phyloP scores from a whole-genome alignment of 2,113 vertebrate species.

The Furnarius figulus region DNA sequence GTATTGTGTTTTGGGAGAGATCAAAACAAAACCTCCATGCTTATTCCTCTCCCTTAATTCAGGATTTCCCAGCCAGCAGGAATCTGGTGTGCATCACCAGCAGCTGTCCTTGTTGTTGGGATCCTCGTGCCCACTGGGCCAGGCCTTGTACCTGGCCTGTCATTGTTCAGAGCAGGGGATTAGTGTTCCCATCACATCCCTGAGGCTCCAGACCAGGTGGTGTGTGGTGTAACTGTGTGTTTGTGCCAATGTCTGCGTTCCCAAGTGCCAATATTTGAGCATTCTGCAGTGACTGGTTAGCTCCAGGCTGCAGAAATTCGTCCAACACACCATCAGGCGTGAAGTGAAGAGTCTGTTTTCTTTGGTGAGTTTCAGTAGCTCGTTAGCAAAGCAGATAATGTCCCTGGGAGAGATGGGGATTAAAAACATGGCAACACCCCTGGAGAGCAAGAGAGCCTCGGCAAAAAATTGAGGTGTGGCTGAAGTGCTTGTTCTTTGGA shows the following conservation, averaged over 20 bases:
- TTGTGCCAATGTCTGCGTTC: neutral
- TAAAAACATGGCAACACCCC: neutral
- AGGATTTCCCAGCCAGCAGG: neutral
- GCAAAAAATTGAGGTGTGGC: neutral
- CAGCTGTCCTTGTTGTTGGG: neutral
- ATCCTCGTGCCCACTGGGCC: neutral
- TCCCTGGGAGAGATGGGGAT: neutral
- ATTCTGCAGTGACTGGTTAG: neutral
- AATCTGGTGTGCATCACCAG: neutral
- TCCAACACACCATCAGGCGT: no score
- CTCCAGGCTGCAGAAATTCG: neutral
- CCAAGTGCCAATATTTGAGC: neutral
- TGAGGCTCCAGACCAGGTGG: neutral
- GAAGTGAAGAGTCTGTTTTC: neutral
- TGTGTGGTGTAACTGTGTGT: rapidly evolving
- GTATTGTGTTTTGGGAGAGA: neutral
- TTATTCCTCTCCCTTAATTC: neutral
- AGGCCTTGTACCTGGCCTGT: neutral
- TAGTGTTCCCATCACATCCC: neutral
- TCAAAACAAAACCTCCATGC: neutral
- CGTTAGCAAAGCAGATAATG: neutral
- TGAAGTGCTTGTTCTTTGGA: neutral
- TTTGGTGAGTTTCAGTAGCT: neutral
- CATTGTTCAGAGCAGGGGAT: neutral
- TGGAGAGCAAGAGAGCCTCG: neutral